Base-by-base conservation (phyloP, 2,113 vertebrate species). In the Vidua chalybeata region DNA sequence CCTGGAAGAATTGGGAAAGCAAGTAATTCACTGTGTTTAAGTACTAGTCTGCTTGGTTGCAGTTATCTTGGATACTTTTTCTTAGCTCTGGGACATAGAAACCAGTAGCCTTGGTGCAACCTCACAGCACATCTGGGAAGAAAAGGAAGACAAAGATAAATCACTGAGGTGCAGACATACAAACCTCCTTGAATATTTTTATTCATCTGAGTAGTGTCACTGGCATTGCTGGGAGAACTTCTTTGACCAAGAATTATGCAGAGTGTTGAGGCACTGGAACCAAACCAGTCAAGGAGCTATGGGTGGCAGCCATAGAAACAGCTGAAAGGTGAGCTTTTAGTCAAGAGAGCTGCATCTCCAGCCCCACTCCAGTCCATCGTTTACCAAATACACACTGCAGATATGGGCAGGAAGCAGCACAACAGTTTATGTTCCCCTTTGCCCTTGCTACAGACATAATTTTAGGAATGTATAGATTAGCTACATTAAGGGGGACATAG, bases 1-100 rank as follows among this genome's bases (percentile, higher is more conserved):
- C 74, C 88, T 86, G 24, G 75, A 94, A 93, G 68, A 96, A 96
- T n/a, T n/a, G 3, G 48, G 58, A 95, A 96, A 56, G 54, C 43
- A 84, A 73, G 19, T 58, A 67, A 84, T 52, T 94, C 66, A 84
- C 48, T 45, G 24, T 66, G 37, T 54, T 84, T 15, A 23, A 46
- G 46, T 58, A 68, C 24, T 46, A 56, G 15, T 86, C 17, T 3
- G 1, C n/a, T 82, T 90, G 55, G 33, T 84, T 93, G 82, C 80
- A 52, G 16, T 52, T 56, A 39, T 43, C 66, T 77, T 12, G 3
- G 41, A 41, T 86, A 73, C 12, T 62, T 83, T 74, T 90, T 61
- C 41, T 92, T 49, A 79, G 74, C 69, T 95, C 72, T 66, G 66
- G 62, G 55, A 92, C 33, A 86, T 56, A 67, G 77, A 92, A 96